A percentile compares a stretch with the other conserved stretches of the same genome.
Conservation (phyloP, 2,113 vertebrate species). For the Gallinago media region DNA sequence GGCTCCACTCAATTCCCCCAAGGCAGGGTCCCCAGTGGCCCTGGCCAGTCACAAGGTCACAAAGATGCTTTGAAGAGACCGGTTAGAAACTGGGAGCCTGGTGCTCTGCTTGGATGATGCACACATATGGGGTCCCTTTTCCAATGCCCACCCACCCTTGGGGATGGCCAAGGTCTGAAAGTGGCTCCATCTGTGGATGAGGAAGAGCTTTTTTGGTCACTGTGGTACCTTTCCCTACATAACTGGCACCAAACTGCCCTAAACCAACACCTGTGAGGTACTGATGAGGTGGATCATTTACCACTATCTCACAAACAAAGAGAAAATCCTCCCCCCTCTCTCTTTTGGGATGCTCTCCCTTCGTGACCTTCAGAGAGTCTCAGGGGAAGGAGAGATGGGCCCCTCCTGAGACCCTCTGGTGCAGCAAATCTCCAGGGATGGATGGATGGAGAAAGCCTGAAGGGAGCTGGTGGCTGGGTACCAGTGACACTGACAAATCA, state of each 20-base stretch:
- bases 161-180: background rate
- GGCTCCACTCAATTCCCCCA: background rate
- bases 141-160: rapidly evolving
- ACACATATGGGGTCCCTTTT: background rate
- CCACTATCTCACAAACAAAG: background rate
- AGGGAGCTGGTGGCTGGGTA: background rate
- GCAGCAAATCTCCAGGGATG: background rate
- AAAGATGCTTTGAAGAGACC: background rate
- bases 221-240: background rate
- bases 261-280: background rate
- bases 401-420: background rate
- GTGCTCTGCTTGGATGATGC: background rate
- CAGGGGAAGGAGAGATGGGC: background rate
- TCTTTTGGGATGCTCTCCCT: background rate
- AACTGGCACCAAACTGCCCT: background rate
- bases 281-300: background rate
- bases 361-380: background rate
- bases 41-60: background rate
- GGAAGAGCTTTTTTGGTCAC: background rate
- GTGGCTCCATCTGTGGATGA: background rate
- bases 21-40: rapidly evolving
- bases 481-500: background rate
- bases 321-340: rapidly evolving
- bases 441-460: background rate
- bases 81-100: background rate